phyloP scores from a whole-genome alignment of 1,140 invertebrate genomes.

The Drosophila eugracilis region DNA sequence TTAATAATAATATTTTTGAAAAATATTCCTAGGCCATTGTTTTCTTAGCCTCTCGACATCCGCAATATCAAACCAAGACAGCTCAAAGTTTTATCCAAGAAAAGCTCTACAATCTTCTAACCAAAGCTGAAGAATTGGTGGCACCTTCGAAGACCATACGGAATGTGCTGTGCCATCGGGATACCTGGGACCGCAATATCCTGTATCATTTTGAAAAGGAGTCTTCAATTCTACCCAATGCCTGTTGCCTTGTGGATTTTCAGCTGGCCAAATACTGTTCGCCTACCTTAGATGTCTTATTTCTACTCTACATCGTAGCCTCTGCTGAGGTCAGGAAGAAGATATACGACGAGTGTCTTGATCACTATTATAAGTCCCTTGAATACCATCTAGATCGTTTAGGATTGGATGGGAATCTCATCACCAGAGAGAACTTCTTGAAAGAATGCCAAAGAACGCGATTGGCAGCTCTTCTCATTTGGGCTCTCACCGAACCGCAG shows the following conservation, averaged over 20 bases:
- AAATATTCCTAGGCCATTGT: conserved; percentile 42
- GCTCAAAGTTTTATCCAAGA: conserved; percentile 65
- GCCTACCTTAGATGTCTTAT: conserved; percentile 86
- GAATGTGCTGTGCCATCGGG: conserved; percentile 87
- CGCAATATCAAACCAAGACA: conserved; percentile 51
- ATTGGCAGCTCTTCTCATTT: conserved; percentile 46
- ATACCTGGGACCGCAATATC: conserved; percentile 88
- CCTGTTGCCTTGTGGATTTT: conserved; percentile 87
- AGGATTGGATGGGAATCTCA: conserved; percentile 4
- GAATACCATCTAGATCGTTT: conserved; percentile 31
- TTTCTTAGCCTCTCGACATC: conserved; percentile 60
- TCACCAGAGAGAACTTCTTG: conserved; percentile 40
- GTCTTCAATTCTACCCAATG: conserved; percentile 53
- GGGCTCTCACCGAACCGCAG: conserved; percentile 65
- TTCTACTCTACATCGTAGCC: conserved; percentile 65
- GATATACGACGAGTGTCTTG: conserved; percentile 44
- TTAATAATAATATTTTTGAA: no score
- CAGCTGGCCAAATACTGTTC: conserved; percentile 86
- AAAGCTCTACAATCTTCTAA: conserved; percentile 68
- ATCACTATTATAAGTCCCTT: conserved; percentile 50
- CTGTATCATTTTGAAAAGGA: conserved; percentile 86
- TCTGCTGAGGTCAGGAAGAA: conserved; percentile 4
- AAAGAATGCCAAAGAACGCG: conserved; percentile 47
- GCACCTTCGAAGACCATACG: conserved; percentile 49
- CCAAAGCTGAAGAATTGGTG: conserved; percentile 55